A percentile compares a stretch with the other conserved stretches of the same genome.
Evolutionary conservation across 2,113 vertebrate genomes (phyloP).

Genomic region (Neotoma lepida): DNA sequence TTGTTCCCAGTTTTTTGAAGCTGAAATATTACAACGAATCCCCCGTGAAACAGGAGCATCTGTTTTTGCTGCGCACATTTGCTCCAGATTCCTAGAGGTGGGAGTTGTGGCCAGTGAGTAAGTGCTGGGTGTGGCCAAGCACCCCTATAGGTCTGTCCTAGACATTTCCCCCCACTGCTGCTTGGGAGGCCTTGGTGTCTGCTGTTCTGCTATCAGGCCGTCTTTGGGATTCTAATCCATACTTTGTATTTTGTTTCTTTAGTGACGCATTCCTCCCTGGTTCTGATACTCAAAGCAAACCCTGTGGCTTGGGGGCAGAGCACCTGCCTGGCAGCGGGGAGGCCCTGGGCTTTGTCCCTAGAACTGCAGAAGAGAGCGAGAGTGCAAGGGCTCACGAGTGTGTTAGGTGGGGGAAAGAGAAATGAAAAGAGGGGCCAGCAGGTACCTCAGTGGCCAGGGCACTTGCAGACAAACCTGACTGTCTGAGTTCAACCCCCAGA

Average conservation of each 20-base stretch:
- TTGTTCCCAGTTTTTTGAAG: background rate
- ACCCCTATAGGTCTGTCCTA: too few relatives aligned
- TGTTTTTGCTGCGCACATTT: background rate
- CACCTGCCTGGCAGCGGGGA: background rate
- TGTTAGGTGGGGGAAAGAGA: background rate
- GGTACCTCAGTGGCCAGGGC: background rate
- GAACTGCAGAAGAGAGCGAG: background rate
- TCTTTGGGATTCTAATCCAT: background rate
- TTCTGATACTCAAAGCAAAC: background rate
- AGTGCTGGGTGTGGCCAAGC: background rate
- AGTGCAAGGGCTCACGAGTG: background rate
- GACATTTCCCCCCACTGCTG: accelerated
- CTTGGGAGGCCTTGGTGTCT: too few relatives aligned
- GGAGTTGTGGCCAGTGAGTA: background rate
- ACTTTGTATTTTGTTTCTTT: background rate
- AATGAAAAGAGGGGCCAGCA: background rate
- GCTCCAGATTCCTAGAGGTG: background rate
- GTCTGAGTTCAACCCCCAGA: background rate
- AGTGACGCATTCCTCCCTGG: background rate
- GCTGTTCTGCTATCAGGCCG: background rate
- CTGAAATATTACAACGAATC: background rate
- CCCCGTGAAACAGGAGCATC: background rate
- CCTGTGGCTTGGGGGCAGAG: background rate
- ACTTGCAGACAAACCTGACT: background rate
- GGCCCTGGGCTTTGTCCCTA: too few relatives aligned